Evolutionary conservation across 2,797 vertebrate genomes (phyloP).

Genomic region (Sus cebifrons): DNA sequence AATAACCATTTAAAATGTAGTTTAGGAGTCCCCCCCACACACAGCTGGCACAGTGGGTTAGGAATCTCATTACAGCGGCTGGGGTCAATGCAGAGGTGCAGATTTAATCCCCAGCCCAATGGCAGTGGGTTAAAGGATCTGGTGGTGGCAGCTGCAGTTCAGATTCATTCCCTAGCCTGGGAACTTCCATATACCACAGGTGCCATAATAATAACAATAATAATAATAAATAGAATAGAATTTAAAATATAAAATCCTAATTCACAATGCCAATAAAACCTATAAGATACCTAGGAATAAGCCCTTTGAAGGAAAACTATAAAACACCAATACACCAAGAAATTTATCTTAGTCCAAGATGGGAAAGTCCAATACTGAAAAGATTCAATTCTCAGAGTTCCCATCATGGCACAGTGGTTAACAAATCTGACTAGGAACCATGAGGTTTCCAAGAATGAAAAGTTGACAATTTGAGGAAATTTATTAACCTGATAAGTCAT

Average conservation of each 20-base stretch:
- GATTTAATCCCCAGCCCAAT: no score
- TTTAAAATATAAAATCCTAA: constrained; percentile 58
- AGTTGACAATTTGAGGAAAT: neutral
- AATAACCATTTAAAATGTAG: neutral
- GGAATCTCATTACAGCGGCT: no score
- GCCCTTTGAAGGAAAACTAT: constrained; percentile 36
- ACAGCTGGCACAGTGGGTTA: no score
- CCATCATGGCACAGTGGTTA: no score
- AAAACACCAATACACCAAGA: neutral
- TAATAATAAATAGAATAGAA: neutral
- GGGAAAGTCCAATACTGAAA: neutral
- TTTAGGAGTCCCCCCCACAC: no score
- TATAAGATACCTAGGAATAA: constrained; percentile 28
- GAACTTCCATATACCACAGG: no score
- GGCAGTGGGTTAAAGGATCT: no score
- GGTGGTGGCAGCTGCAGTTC: no score
- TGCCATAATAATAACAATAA: no score
- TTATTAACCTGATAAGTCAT: neutral
- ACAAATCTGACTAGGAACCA: no score
- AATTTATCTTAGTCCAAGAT: neutral
- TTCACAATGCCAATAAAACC: neutral
- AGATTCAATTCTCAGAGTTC: neutral
- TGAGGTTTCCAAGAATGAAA: neutral
- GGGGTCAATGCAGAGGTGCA: no score
- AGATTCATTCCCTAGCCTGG: no score